phyloP scores from a whole-genome alignment of 2,888 invertebrate genomes.

The Mamestra brassicae region DNA sequence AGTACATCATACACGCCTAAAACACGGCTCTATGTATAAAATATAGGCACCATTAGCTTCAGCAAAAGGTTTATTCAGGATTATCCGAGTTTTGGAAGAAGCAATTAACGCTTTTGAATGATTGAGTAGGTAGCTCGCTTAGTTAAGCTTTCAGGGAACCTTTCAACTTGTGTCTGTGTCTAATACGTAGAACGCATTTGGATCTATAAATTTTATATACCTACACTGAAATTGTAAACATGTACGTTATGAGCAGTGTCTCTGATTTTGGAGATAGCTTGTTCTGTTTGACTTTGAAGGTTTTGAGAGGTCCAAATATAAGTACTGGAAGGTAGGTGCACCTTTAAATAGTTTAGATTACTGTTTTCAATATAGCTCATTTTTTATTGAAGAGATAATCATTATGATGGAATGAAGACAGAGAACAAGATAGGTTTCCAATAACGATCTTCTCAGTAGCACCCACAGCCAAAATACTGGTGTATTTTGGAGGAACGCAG shows the following conservation, averaged over 20 bases:
- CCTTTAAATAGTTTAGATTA: too few species aligned
- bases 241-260: neutral
- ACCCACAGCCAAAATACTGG: too few species aligned
- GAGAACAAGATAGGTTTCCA: too few species aligned
- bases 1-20: conserved; percentile 43
- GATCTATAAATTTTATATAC: conserved; percentile 64
- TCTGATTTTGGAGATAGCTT: too few species aligned
- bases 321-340: too few species aligned
- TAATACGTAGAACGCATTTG: conserved; percentile 65
- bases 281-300: neutral
- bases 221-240: conserved; percentile 51
- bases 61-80: conserved; percentile 75
- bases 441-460: too few species aligned
- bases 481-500: too few species aligned
- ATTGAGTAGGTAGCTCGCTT: conserved; percentile 79
- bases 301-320: neutral
- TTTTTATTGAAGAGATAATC: too few species aligned
- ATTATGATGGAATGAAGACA: too few species aligned
- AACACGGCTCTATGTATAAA: conserved; percentile 61
- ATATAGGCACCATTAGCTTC: conserved; percentile 67
- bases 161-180: conserved; percentile 70
- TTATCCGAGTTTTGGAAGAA: conserved; percentile 83
- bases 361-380: too few species aligned
- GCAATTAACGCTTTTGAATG: conserved; percentile 85
- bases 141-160: conserved; percentile 74